A percentile compares a stretch with the other conserved stretches of the same genome.
Conservation (phyloP, 2,113 vertebrate genomes). For the Vidua chalybeata region DNA sequence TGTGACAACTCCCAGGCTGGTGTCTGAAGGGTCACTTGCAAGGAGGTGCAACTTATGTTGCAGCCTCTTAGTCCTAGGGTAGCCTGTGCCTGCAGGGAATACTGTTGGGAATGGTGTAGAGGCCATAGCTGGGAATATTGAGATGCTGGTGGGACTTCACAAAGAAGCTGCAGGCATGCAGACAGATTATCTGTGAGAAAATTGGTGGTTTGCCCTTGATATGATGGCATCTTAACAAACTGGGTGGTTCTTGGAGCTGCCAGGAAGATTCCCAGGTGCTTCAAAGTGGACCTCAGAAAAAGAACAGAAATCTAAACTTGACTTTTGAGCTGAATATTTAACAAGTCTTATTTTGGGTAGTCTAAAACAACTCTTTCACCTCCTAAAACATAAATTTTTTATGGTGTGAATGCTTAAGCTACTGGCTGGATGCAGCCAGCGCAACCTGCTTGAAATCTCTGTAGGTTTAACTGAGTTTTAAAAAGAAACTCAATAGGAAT, state of each 20-base stretch:
- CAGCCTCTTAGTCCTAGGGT: neutral
- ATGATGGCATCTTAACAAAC: neutral
- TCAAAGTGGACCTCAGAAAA: neutral
- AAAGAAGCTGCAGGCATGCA: neutral
- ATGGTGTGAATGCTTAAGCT: neutral
- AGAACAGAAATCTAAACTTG: neutral
- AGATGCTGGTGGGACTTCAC: neutral
- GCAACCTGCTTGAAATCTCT: neutral
- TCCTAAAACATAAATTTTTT: neutral
- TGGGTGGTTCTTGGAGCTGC: neutral
- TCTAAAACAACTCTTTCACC: neutral
- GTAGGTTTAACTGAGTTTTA: neutral
- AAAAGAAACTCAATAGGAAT: neutral
- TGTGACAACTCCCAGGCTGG: neutral
- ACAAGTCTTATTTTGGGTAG: neutral
- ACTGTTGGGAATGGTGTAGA: neutral
- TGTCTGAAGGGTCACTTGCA: neutral
- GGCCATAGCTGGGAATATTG: accelerated
- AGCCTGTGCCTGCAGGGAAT: neutral
- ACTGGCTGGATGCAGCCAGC: neutral
- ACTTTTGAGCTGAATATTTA: neutral
- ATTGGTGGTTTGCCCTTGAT: neutral
- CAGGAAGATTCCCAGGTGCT: neutral
- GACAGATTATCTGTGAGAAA: neutral
- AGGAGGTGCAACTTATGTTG: neutral